phyloP scores from a whole-genome alignment of 2,113 vertebrate genomes.

The Austrofundulus limnaeus region DNA sequence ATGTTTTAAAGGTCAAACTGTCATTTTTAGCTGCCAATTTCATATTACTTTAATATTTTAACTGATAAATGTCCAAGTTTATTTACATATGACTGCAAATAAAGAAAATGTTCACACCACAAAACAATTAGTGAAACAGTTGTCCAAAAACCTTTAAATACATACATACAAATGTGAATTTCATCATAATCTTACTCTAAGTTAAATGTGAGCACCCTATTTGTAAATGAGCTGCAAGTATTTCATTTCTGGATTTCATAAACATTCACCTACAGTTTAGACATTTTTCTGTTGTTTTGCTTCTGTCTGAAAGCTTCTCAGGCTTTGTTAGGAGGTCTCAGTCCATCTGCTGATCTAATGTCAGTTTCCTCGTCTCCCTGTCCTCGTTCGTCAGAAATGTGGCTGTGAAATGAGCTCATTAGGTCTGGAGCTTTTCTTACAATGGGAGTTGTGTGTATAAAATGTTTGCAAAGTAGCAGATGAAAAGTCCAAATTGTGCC shows the following conservation, averaged over 20 bases:
- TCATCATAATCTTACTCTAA: not conserved
- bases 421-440: slow-evolving; percentile 20
- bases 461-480: slow-evolving; percentile 7
- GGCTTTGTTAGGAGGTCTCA: slow-evolving; percentile 1
- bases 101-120: too few relatives aligned
- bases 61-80: too few relatives aligned
- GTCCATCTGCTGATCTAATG: slow-evolving; percentile 29
- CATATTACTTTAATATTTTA: too few relatives aligned
- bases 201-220: not conserved
- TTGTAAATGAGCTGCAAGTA: not conserved
- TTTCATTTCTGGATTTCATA: not conserved
- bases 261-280: not conserved
- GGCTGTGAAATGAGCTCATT: slow-evolving; percentile 25
- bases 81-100: too few relatives aligned
- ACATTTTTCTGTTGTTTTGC: not conserved
- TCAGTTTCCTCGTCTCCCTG: slow-evolving; percentile 33
- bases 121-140: too few relatives aligned
- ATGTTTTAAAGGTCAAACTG: too few relatives aligned
- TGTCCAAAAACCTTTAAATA: not conserved
- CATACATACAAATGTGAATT: not conserved
- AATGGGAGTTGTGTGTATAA: not conserved
- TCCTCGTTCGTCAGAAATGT: slow-evolving; percentile 27
- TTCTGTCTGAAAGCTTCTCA: slow-evolving; percentile 16
- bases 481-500: slow-evolving; percentile 1
- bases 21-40: too few relatives aligned